These are phyloP conservation scores for Gymnoscopelus microlampas DNA, from an alignment of 2,797 vertebrate species.

Conservation along the genomic window DNA sequence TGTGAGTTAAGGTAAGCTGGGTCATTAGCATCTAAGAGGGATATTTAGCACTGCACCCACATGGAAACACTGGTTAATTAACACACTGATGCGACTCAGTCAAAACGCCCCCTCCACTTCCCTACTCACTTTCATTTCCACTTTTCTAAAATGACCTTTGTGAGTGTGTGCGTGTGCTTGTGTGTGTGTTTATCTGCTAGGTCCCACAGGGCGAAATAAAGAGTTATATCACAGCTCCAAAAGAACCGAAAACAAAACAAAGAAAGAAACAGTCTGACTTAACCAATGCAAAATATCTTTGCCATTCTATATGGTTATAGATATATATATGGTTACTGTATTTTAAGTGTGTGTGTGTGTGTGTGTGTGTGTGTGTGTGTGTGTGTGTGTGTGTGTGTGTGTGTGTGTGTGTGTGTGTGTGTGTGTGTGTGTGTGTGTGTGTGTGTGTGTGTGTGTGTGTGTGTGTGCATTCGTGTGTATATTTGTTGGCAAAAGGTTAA, in stretches of 20 bases:
- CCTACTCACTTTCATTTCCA: constrained; percentile 4
- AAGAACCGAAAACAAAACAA: too few species aligned
- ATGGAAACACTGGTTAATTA: constrained; percentile 62
- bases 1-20: constrained; percentile 24
- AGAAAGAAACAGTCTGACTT: too few species aligned
- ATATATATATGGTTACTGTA: too few species aligned
- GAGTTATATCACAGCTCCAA: background rate
- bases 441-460: background rate
- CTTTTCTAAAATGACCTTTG: background rate
- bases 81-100: constrained; percentile 64
- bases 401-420: background rate
- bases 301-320: too few species aligned
- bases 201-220: background rate
- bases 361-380: constrained; percentile 21
- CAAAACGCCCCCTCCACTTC: background rate
- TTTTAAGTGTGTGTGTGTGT: background rate
- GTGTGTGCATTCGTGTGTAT: background rate
- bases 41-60: constrained; percentile 67
- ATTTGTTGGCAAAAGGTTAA: too few species aligned
- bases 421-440: background rate
- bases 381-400: constrained; percentile 17
- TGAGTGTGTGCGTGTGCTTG: constrained; percentile 5
- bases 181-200: constrained; percentile 20
- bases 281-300: too few species aligned
- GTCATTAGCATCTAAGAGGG: constrained; percentile 59